Evolutionary conservation across 2,797 vertebrate species (phyloP), one percentile per base, ranked within the genome.

Genomic region (Enteromius viviparus): DNA sequence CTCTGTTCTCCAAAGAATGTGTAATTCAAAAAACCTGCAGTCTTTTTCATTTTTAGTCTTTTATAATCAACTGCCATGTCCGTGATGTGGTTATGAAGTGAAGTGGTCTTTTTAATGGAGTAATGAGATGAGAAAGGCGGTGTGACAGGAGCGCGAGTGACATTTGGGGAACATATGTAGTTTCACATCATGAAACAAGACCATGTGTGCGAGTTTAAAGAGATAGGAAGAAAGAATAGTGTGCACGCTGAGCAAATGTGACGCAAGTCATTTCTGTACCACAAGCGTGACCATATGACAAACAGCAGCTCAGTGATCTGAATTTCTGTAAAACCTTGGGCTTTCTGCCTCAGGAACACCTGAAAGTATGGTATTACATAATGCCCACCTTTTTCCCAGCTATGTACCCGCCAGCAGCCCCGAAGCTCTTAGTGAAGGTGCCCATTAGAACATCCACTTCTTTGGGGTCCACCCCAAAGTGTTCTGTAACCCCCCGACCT

Each of bases 401-500:
- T 84, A 99, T 96, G 91, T 98, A 99, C 85, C 97, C 98, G 82
- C 98, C 97, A 0, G 94, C 92, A 4, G 96, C 94, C 0, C 96
- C 96, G 26, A 99, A 99, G 91, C 96, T 97, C 95, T 99, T 99
- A 77, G 97, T 98, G 89, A 99, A 98, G 0, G 97, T 99, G 80
- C 98, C 98, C 98, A 99, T 98, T 88, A 97, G 72, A 3, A 99
- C 92, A 0, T 99, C 98, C 12, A 99, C 87, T 12, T 99, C 97
- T 0, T 87, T 71, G 37, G 97, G 96, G 80, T 95, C 94, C 51
- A 98, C 92, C 60, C 91, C 91, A 0, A 92, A 91, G 80, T 97
- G 95, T 75, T 95, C 95, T 51, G 97, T 93, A 86, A 98, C 95
- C 2, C 97, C 97, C 26, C 96, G 92, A 14, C 97, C 97, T 0